Base-by-base conservation (phyloP, 1,140 invertebrate species). In the Tetranychus urticae region DNA sequence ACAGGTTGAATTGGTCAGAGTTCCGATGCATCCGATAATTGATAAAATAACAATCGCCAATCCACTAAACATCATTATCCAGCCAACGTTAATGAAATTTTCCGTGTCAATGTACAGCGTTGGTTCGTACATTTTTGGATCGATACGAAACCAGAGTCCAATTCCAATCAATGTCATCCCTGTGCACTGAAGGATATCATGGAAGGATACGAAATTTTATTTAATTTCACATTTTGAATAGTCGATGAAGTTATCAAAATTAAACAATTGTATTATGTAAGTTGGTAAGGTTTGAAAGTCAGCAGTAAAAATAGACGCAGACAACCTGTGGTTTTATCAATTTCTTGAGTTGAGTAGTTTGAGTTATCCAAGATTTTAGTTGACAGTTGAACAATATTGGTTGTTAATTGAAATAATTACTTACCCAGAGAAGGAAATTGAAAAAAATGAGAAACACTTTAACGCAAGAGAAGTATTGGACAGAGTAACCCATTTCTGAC, bases 81-180 rank as follows among this genome's bases (percentile, higher is more conserved):
- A 64, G 10, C 39, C 59, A 34, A 62, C 64, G 34, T 46, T 60
- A 1, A 62, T 64, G 3, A 63, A 56, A 50, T 64, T 63, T 37
- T 65, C 37, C 5, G 62, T 65, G 8, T 64, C 64, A 3, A 65
- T 58, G 55, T 50, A 64, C 7, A 55, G 14, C 39, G 56, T 59
- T 13, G 61, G 57, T 42, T 65, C 64, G 54, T 65, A 65, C 36
- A 64, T 59, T 37, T 65, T 65, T 13, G 64, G 64, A 61, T 65
- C 64, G 14, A 59, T 57, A 23, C 64, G 34, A 6, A 63, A 56
- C 64, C 64, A 65, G 14, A 65, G 59, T 31, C 64, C 64, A 2
- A 65, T 65, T n/a, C 64, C 64, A 35, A 65, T 36, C 7, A 63
- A 56, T 8, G 59, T 58, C 45, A 62, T 34, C 10, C 64, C 63